A percentile compares a stretch with the other conserved stretches of the same genome.
phyloP scores from a whole-genome alignment of 2,888 invertebrate species.

The Latheticus oryzae region DNA sequence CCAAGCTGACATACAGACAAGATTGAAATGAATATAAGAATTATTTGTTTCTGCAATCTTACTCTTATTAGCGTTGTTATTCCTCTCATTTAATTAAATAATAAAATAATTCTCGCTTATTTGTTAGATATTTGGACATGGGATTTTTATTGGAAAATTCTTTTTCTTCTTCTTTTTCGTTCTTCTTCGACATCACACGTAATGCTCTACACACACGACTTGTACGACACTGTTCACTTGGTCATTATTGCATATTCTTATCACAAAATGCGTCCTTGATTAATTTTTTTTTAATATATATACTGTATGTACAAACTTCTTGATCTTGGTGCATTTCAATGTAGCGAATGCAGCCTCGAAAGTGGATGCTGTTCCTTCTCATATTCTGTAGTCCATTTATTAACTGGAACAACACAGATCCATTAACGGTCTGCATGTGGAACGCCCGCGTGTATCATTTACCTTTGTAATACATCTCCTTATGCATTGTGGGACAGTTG shows the following conservation, averaged over 20 bases:
- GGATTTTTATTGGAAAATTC: slow-evolving; percentile 51
- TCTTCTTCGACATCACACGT: slow-evolving; percentile 53
- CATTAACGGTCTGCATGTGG: slow-evolving; percentile 57
- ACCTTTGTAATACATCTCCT: slow-evolving; percentile 91
- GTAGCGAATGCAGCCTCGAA: slow-evolving; percentile 58
- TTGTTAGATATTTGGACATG: slow-evolving; percentile 48
- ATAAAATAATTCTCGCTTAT: slow-evolving; percentile 48
- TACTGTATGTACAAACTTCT: slow-evolving; percentile 19
- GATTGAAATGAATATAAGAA: slow-evolving; percentile 59
- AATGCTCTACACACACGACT: slow-evolving; percentile 28
- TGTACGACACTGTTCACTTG: slow-evolving; percentile 50
- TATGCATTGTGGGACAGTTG: slow-evolving; percentile 90
- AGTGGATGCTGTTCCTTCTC: slow-evolving; percentile 60
- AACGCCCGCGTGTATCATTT: slow-evolving; percentile 53
- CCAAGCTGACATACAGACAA: slow-evolving; percentile 57
- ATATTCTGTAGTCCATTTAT: slow-evolving; percentile 63
- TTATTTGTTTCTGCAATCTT: slow-evolving; percentile 36
- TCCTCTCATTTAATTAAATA: slow-evolving; percentile 41
- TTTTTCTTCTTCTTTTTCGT: too few species aligned
- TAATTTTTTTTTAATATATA: too few species aligned
- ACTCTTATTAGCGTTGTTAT: slow-evolving; percentile 37
- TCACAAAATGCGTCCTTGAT: slow-evolving; percentile 56
- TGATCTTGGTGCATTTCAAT: slow-evolving; percentile 48
- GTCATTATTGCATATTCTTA: slow-evolving; percentile 62
- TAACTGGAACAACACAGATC: slow-evolving; percentile 63